Base-by-base conservation (phyloP, 2,888 invertebrate species). In the Sepiola atlantica region DNA sequence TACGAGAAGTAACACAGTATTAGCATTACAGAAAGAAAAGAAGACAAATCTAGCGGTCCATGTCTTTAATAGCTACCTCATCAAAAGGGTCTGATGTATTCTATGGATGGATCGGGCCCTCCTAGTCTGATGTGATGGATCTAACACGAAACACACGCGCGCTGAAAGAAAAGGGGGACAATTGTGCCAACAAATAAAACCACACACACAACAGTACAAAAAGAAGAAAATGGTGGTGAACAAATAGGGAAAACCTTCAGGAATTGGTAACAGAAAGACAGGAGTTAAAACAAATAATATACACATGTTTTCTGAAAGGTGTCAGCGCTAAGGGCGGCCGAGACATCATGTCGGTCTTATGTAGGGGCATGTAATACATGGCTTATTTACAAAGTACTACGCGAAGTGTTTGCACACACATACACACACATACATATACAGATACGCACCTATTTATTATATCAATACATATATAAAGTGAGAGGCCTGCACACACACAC, bases 301-400 rank as follows among this genome's bases (percentile, higher is more conserved):
- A 77, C 77, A 77, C n/a, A 77, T 77, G 77, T n/a, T 77, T n/a
- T 77, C 77, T 77, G 16, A 77, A 57, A 77, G 16, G 32, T 77
- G 77, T 77, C 77, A 77, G 77, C 77, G n/a, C 77, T 77, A n/a
- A 77, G 77, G 77, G 77, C 77, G 77, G 77, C n/a, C 32, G n/a
- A n/a, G n/a, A n/a, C n/a, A n/a, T 77, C n/a, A 77, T 77, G 16
- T 3, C 77, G n/a, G 3, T 28, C 55, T 28, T 18, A 28, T 35
- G n/a, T 0, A 2, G n/a, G 32, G 77, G 2, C 32, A 32, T 16
- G 16, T 77, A 3, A n/a, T 77, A 18, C n/a, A 12, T n/a, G n/a
- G n/a, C 3, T n/a, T n/a, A n/a, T n/a, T 77, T 77, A n/a, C 77
- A 77, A 77, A 77, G 77, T n/a, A 16, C n/a, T 77, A 77, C n/a